These are phyloP conservation scores for Pantelozetes paolii DNA, from an alignment of 2,888 invertebrate species.

Conservation along the genomic window DNA sequence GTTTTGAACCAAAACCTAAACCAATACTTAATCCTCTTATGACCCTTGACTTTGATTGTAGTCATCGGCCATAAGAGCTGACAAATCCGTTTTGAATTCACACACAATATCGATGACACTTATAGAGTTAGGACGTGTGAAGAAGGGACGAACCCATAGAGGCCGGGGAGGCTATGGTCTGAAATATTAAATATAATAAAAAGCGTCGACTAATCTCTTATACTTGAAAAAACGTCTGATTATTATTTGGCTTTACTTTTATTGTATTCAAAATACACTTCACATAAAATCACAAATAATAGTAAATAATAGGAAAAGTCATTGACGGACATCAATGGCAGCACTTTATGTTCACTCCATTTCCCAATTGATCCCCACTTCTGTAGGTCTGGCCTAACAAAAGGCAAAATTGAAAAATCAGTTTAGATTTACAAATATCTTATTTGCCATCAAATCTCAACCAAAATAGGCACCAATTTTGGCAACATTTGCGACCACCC, in stretches of 20 bases:
- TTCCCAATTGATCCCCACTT: constrained; percentile 29
- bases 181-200: constrained; percentile 2
- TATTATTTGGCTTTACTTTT: constrained; percentile 15
- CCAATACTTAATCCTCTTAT: constrained; percentile 25
- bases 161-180: neutral
- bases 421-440: constrained; percentile 32
- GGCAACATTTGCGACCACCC: neutral
- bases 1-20: neutral
- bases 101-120: constrained; percentile 10
- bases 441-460: constrained; percentile 1
- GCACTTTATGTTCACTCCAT: constrained; percentile 14
- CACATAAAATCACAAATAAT: constrained; percentile 2
- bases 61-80: neutral
- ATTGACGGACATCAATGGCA: constrained; percentile 14
- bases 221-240: constrained; percentile 1
- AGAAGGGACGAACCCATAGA: neutral
- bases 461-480: constrained; percentile 11
- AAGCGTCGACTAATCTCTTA: constrained; percentile 23
- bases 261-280: neutral
- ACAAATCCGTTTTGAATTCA: constrained; percentile 27
- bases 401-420: constrained; percentile 28
- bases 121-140: constrained; percentile 2
- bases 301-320: neutral
- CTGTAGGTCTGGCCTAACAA: neutral
- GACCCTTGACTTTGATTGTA: constrained; percentile 28